Base-by-base conservation (phyloP, 2,113 vertebrate species). In the human (Homo sapiens) region DNA sequence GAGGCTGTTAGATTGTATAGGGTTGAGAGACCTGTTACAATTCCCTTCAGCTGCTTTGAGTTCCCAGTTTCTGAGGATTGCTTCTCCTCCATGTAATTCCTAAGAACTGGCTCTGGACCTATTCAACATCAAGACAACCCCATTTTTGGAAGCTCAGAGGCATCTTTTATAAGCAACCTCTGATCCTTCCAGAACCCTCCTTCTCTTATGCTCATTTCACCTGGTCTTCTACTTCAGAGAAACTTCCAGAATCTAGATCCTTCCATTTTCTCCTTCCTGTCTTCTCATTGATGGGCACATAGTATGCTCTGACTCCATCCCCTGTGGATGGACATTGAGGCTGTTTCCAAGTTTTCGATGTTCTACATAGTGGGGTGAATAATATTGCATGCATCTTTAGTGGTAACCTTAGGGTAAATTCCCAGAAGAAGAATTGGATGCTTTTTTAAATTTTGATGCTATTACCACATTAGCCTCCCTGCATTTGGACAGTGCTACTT, bases 241-340 rank as follows among this genome's bases (percentile, higher is more conserved):
- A 50, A n/a, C 57, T 87, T 76, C 30, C 9, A 35, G 83, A 87
- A 83, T 92, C 89, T 12, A 45, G 55, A 45, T 2, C 18, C 32
- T 43, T 55, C 55, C 20, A 16, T 11, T 30, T 57, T 50, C 22
- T 75, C 55, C 12, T 38, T 64, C 12, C 90, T 73, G 5, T 32
- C 61, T 66, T 61, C 78, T 83, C 61, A 14, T 8, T 52, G 17
- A 20, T 79, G 79, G 18, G 5, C 18, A 25, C 45, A 32, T 3
- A n/a, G 40, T 20, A 70, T 64, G 35, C 38, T 14, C 16, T 27
- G 14, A 45, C 17, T 12, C 32, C 18, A 50, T 50, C 25, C 55
- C 17, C 27, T 3, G 0, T 7, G 20, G 30, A 7, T 75, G 13
- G 52, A 5, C 40, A n/a, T 32, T 38, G 52, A 43, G 8, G 6